Evolutionary conservation across 2,113 vertebrate species (phyloP), one percentile per base, ranked within the genome.

Genomic region (Balaenoptera acutorostrata): DNA sequence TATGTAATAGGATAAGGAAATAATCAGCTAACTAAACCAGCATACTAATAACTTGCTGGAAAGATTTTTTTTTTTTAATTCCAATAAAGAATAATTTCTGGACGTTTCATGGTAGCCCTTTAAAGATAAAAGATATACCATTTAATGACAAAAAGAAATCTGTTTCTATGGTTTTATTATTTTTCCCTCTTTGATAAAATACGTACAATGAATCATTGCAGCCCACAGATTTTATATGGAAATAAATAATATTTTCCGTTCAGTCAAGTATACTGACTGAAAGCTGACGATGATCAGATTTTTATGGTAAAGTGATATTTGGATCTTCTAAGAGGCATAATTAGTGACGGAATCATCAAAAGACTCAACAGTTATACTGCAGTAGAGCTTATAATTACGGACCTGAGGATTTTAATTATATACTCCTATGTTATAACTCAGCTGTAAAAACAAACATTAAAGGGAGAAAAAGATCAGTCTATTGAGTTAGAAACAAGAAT

Each of bases 371-470:
- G 93, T 97, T 96, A 98, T 7, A 93, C 81, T 91, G 75, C 46
- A 91, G 82, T 91, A 75, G 23, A 93, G 90, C 81, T 97, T 94
- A 97, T 98, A 98, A 98, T 98, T 98, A 98, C 97, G 77, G 84
- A 96, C 75, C 75, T 96, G 92, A 97, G 52, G 61, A 92, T 98
- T 98, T 98, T 98, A 99, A 99, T 98, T 98, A 98, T 64, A 97
- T 96, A 96, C 21, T 92, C 83, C 68, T 93, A 74, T 98, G 89
- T 98, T 98, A 97, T 12, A 41, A 90, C 97, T 96, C 97, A 98
- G 97, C 97, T 97, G 63, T 98, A 97, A 96, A 77, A 98, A 95
- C 91, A 98, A 97, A 97, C 80, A 96, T 98, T 93, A 96, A 98
- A 98, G 71, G 46, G 57, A 57, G 55, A 90, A 86, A 97, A 95